Conservation (phyloP, 2,888 invertebrate species). For the Agrotis puta region DNA sequence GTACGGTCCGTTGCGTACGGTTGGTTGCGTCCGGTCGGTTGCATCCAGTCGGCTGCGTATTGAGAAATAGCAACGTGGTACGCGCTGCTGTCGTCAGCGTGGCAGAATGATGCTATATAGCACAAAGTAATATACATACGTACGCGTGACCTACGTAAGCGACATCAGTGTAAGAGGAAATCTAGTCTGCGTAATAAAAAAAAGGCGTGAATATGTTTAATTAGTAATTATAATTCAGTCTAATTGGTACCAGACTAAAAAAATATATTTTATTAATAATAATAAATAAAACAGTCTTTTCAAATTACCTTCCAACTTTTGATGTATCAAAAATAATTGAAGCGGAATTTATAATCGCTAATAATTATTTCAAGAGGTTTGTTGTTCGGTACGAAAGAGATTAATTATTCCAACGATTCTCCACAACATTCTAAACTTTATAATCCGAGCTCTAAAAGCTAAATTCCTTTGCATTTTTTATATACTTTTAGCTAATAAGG, state of each 20-base stretch:
- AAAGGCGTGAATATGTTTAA: too few species aligned
- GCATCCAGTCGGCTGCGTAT: too few species aligned
- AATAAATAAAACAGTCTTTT: slow-evolving; percentile 11
- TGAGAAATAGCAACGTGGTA: too few species aligned
- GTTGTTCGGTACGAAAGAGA: slow-evolving; percentile 35
- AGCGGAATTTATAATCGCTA: slow-evolving; percentile 50
- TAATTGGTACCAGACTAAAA: neutral
- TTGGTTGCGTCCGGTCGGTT: too few species aligned
- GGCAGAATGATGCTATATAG: too few species aligned
- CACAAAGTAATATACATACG: too few species aligned
- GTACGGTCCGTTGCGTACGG: too few species aligned
- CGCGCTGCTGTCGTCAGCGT: too few species aligned
- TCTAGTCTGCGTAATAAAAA: too few species aligned
- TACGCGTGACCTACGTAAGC: too few species aligned
- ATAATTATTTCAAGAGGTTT: slow-evolving; percentile 57
- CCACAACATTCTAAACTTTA: slow-evolving; percentile 19
- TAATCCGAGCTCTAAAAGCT: rapidly evolving
- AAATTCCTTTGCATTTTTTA: slow-evolving; percentile 16
- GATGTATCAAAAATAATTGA: slow-evolving; percentile 46
- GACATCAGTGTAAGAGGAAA: too few species aligned
- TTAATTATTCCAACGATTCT: slow-evolving; percentile 38
- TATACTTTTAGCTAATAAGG: slow-evolving; percentile 52
- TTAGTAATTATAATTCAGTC: too few species aligned
- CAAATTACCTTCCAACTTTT: slow-evolving; percentile 35
- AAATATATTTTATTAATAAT: neutral